Conservation (phyloP, 2,888 invertebrate genomes). For the Holacanthella duospinosa region DNA sequence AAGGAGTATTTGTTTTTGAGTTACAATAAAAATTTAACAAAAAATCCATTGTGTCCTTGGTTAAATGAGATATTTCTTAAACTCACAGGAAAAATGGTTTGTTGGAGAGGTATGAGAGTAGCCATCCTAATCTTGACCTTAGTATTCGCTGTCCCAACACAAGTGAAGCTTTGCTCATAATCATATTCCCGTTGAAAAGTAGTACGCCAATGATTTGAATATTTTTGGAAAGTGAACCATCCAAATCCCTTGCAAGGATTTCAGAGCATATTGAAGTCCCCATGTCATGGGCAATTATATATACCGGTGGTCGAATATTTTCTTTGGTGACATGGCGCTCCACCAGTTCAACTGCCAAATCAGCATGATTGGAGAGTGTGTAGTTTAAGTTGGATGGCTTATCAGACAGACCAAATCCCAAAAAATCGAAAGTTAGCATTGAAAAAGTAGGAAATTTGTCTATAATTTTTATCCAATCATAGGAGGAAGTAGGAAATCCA, state of each 20-base stretch:
- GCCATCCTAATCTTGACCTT: conserved; percentile 16
- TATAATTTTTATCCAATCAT: conserved; percentile 20
- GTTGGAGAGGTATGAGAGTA: conserved; percentile 17
- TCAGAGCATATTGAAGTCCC: conserved; percentile 23
- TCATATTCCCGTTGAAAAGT: conserved; percentile 30
- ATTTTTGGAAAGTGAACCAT: conserved; percentile 15
- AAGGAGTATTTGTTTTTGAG: too few species aligned
- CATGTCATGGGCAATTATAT: conserved; percentile 26
- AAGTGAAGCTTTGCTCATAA: conserved; percentile 19
- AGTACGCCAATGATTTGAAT: conserved; percentile 22
- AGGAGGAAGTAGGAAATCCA: conserved; percentile 24
- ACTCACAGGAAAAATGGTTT: not conserved
- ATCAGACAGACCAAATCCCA: conserved; percentile 25
- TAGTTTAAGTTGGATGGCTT: conserved; percentile 22
- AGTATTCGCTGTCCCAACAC: conserved; percentile 26
- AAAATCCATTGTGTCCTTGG: not conserved
- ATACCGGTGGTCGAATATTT: too few species aligned
- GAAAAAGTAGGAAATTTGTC: not conserved
- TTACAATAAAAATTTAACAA: not conserved
- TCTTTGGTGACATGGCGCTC: conserved; percentile 18
- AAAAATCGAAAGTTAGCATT: conserved; percentile 21
- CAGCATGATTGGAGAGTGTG: conserved; percentile 24
- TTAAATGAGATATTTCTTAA: not conserved
- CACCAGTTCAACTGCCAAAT: conserved; percentile 22
- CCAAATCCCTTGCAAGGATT: conserved; percentile 23